Conservation (phyloP, 2,113 vertebrate genomes). For the Mastomys coucha region DNA sequence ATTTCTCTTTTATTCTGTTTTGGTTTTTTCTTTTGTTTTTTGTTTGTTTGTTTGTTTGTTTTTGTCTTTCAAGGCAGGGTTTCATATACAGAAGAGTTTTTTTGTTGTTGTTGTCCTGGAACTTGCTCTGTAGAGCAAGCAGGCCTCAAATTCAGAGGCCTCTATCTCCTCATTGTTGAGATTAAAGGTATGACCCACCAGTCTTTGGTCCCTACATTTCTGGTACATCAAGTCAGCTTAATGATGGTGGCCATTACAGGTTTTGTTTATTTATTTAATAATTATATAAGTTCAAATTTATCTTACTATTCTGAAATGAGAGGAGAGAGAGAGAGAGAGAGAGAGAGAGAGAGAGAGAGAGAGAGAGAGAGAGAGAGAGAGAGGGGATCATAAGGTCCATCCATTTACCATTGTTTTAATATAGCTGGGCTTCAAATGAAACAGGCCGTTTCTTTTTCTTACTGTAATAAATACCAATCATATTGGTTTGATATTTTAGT, state of each 20-base stretch:
- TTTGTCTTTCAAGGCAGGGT: background rate
- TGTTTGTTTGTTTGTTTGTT: background rate
- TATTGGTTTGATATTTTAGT: background rate
- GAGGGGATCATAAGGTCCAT: background rate
- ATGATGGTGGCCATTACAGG: background rate
- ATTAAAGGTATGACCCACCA: background rate
- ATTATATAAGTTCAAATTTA: background rate
- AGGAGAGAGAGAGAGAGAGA: background rate
- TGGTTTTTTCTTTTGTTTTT: background rate
- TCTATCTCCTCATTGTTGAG: background rate
- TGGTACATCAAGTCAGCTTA: background rate
- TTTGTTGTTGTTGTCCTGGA: background rate
- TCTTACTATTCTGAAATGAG: background rate
- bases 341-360: no score
- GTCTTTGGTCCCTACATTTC: background rate
- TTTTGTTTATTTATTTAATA: constrained; percentile 5
- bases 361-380: no score
- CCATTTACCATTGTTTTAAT: background rate
- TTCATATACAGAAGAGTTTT: background rate
- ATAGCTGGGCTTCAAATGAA: background rate
- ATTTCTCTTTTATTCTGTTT: background rate
- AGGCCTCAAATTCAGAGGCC: background rate
- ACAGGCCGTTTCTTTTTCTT: background rate
- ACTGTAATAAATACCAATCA: background rate
- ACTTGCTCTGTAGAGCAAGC: background rate